Evolutionary conservation across 30 jellyfish, hydroid and myxozoan species (phyloP).

Genomic region (Aurelia coerulea): DNA sequence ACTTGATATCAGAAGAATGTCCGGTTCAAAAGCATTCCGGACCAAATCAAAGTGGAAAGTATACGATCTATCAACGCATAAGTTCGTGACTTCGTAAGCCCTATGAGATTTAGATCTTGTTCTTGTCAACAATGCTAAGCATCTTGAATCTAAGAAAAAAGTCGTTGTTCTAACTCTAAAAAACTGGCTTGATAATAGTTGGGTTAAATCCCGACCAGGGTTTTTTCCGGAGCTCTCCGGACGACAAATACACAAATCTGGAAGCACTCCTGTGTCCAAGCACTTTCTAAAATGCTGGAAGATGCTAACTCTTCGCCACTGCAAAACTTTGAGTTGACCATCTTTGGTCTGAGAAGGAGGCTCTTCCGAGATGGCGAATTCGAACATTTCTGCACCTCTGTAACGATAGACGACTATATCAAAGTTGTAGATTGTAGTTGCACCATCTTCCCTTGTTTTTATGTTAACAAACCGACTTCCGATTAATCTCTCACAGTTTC

Average conservation of each 20-base stretch:
- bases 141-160: slow-evolving; percentile 80
- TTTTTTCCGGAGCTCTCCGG: slow-evolving; percentile 85
- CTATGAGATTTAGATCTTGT: slow-evolving; percentile 58
- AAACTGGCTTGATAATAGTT: slow-evolving; percentile 63
- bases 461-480: slow-evolving; percentile 84
- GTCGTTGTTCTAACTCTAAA: slow-evolving; percentile 66
- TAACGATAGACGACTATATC: slow-evolving; percentile 86
- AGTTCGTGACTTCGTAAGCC: slow-evolving; percentile 84
- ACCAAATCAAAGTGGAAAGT: slow-evolving; percentile 59
- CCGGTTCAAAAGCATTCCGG: slow-evolving; percentile 28
- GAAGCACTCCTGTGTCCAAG: slow-evolving; percentile 72
- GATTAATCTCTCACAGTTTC: slow-evolving; percentile 92
- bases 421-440: slow-evolving; percentile 41
- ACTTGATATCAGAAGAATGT: slow-evolving; percentile 30
- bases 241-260: slow-evolving; percentile 92
- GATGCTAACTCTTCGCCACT: slow-evolving; percentile 98
- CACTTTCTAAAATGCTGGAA: slow-evolving; percentile 94
- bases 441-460: slow-evolving; percentile 44
- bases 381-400: slow-evolving; percentile 90
- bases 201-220: slow-evolving; percentile 88
- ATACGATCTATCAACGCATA: slow-evolving; percentile 84
- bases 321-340: slow-evolving; percentile 44
- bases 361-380: slow-evolving; percentile 73
- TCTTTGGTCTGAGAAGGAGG: not conserved
- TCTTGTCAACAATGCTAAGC: slow-evolving; percentile 82